These are phyloP conservation scores for Thaleichthys pacificus DNA, from an alignment of 2,797 vertebrate genomes.

Conservation along the genomic window DNA sequence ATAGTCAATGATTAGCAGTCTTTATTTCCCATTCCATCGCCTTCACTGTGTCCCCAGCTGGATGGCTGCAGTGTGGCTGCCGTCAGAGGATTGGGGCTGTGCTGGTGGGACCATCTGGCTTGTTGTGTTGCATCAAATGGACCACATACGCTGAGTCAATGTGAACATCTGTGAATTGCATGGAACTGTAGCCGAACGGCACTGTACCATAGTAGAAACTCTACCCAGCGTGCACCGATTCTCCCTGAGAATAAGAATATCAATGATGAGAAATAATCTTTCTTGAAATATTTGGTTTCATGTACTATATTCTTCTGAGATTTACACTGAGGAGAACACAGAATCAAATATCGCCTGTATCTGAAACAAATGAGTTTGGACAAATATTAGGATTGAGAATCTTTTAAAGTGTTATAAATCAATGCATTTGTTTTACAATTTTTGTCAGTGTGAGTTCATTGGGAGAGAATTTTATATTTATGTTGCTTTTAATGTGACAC, in stretches of 20 bases:
- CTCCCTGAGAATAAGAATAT: background rate
- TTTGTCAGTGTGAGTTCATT: background rate
- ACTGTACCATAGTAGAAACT: conserved; percentile 12
- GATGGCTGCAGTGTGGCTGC: conserved; percentile 17
- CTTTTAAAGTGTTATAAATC: background rate
- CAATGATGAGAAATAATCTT: background rate
- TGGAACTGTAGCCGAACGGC: conserved; percentile 33
- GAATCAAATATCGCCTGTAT: background rate
- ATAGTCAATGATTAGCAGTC: background rate
- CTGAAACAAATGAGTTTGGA: background rate
- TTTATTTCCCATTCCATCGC: conserved; percentile 15
- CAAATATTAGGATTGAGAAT: background rate
- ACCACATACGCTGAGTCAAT: conserved; percentile 33
- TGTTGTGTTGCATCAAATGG: conserved; percentile 34
- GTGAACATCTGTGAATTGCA: conserved; percentile 39
- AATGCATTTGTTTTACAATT: background rate
- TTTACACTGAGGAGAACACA: background rate
- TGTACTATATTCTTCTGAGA: background rate
- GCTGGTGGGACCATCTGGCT: conserved; percentile 30
- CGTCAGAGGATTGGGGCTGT: conserved; percentile 9
- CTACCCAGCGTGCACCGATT: background rate
- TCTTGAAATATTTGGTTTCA: background rate
- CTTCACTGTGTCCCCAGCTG: conserved; percentile 16
- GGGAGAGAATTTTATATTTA: background rate
- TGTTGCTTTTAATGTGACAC: conserved; percentile 6